Conservation (phyloP, 2,797 vertebrate genomes). For the Limnodromus scolopaceus region DNA sequence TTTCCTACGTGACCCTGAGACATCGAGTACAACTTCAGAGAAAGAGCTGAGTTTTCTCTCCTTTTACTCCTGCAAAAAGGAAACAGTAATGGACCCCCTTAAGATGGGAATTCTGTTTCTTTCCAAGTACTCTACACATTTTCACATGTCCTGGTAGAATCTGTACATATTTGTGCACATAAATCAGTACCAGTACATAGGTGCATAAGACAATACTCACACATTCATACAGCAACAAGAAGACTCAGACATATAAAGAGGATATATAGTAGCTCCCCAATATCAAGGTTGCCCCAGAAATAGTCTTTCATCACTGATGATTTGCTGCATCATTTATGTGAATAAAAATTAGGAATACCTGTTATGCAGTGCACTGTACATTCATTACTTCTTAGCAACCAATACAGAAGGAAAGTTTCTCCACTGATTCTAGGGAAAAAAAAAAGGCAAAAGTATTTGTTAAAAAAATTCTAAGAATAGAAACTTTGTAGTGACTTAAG, state of each 20-base stretch:
- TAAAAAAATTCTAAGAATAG: neutral
- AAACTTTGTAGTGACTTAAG: neutral
- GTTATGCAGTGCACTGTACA: neutral
- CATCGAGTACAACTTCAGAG: neutral
- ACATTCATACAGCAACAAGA: neutral
- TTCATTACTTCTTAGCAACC: neutral
- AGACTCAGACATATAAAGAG: neutral
- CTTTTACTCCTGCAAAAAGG: neutral
- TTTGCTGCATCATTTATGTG: rapidly evolving
- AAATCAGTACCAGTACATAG: neutral
- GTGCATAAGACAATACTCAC: neutral
- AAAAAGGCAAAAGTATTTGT: neutral
- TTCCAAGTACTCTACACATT: neutral
- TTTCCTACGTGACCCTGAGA: neutral
- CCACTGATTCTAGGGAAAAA: neutral
- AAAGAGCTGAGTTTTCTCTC: neutral
- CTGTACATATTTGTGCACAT: neutral
- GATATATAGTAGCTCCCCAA: rapidly evolving
- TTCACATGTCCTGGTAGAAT: neutral
- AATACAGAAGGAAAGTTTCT: neutral
- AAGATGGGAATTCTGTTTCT: neutral
- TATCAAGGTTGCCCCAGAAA: neutral
- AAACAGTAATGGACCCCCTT: neutral
- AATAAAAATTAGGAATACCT: neutral
- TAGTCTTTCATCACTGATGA: neutral